Conservation (phyloP, 2,888 invertebrate species). For the Erpobdella octoculata region DNA sequence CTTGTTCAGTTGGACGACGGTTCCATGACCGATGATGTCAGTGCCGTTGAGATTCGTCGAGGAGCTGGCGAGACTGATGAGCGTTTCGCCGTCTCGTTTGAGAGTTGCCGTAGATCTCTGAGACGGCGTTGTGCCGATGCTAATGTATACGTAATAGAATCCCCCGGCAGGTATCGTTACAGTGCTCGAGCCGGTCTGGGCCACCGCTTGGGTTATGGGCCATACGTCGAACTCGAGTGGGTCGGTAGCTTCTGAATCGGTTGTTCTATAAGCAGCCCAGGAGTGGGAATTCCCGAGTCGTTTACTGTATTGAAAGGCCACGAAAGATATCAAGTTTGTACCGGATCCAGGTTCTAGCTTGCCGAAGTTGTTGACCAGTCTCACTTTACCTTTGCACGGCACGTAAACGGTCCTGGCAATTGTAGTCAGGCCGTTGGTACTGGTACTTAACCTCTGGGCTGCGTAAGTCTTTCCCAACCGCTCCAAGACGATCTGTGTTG, state of each 20-base stretch:
- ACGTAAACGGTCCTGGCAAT: slow-evolving; percentile 23
- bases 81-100: background rate
- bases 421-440: slow-evolving; percentile 19
- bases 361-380: slow-evolving; percentile 9
- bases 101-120: slow-evolving; percentile 14
- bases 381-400: slow-evolving; percentile 7
- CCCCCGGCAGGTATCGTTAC: slow-evolving; percentile 21
- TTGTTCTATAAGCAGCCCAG: slow-evolving; percentile 25
- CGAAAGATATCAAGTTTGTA: slow-evolving; percentile 20
- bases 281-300: background rate
- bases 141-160: slow-evolving; percentile 30
- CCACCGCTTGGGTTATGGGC: background rate
- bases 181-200: background rate
- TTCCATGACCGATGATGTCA: slow-evolving; percentile 28
- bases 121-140: slow-evolving; percentile 7
- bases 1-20: slow-evolving; percentile 9
- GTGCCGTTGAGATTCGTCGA: slow-evolving; percentile 28
- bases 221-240: slow-evolving; percentile 19
- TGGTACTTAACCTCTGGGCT: slow-evolving; percentile 3
- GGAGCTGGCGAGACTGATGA: slow-evolving; percentile 22
- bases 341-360: slow-evolving; percentile 9
- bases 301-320: slow-evolving; percentile 24
- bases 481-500: background rate
- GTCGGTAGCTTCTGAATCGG: background rate
- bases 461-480: slow-evolving; percentile 12